Percentiles rank a stretch among this genome's conserved stretches.
Evolutionary conservation across 2,797 vertebrate genomes (phyloP).

Genomic region (Lepilemur septentrionalis): DNA sequence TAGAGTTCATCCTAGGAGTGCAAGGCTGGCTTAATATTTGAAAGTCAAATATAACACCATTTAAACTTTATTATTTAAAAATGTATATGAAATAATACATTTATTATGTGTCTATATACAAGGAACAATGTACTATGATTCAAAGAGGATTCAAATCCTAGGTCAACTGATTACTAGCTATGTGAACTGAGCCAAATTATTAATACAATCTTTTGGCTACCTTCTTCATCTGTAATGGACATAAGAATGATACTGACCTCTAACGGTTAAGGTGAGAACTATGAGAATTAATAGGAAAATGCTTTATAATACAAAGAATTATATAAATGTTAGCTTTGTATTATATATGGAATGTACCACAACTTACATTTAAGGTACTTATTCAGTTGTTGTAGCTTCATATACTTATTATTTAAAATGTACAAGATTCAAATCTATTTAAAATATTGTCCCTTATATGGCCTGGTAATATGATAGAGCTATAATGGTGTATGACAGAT

Average conservation of each 20-base stretch:
- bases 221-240: neutral
- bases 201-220: neutral
- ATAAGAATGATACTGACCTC: neutral
- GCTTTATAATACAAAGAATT: neutral
- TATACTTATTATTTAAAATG: neutral
- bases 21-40: neutral
- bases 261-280: neutral
- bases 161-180: neutral
- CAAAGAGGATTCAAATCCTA: neutral
- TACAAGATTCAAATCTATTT: neutral
- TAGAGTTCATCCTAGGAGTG: neutral
- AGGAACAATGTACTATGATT: neutral
- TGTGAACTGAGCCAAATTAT: neutral
- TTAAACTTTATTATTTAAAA: constrained; percentile 5
- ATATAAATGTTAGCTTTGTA: neutral
- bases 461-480: neutral
- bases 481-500: neutral
- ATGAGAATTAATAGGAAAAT: neutral
- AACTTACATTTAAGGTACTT: neutral
- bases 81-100: neutral
- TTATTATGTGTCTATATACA: neutral
- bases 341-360: neutral
- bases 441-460: neutral
- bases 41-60: neutral
- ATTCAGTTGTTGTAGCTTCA: neutral